Conservation (phyloP, 2,888 invertebrate species). For the Caenorhabditis sp. region DNA sequence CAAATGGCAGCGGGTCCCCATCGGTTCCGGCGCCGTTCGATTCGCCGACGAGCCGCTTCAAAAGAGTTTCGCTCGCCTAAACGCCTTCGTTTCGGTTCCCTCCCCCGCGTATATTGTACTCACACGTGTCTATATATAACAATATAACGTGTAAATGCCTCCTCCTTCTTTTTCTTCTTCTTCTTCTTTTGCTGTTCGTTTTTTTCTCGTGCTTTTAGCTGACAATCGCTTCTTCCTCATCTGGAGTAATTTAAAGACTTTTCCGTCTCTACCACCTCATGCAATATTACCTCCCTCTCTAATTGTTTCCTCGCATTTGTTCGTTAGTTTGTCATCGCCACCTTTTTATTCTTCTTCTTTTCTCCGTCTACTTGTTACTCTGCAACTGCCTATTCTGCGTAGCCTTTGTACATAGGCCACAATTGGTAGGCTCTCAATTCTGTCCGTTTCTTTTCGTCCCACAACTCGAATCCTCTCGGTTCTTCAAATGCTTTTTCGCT, state of each 20-base stretch:
- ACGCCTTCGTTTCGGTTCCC: slow-evolving; percentile 3
- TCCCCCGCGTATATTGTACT: slow-evolving; percentile 17
- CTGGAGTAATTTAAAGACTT: slow-evolving; percentile 46
- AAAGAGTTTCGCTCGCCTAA: slow-evolving; percentile 64
- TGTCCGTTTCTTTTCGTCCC: background rate
- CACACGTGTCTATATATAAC: slow-evolving; percentile 43
- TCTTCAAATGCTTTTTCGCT: slow-evolving; percentile 28
- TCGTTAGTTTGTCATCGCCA: slow-evolving; percentile 28
- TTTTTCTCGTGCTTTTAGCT: too few species aligned
- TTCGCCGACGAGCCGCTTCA: slow-evolving; percentile 62
- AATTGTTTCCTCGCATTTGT: slow-evolving; percentile 17
- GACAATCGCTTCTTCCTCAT: slow-evolving; percentile 9
- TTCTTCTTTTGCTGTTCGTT: background rate
- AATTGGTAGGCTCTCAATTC: slow-evolving; percentile 52
- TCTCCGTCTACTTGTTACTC: slow-evolving; percentile 16
- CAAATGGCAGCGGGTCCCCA: slow-evolving; percentile 58
- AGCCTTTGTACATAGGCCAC: slow-evolving; percentile 53
- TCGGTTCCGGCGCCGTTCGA: slow-evolving; percentile 55
- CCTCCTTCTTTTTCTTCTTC: background rate
- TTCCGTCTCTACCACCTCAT: slow-evolving; percentile 36
- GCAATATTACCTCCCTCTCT: slow-evolving; percentile 24
- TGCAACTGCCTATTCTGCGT: slow-evolving; percentile 36
- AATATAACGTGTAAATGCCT: slow-evolving; percentile 41
- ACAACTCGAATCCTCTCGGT: slow-evolving; percentile 8
- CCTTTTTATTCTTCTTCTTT: background rate